phyloP scores from a whole-genome alignment of 2,888 invertebrate species.

The Crematogaster levior region DNA sequence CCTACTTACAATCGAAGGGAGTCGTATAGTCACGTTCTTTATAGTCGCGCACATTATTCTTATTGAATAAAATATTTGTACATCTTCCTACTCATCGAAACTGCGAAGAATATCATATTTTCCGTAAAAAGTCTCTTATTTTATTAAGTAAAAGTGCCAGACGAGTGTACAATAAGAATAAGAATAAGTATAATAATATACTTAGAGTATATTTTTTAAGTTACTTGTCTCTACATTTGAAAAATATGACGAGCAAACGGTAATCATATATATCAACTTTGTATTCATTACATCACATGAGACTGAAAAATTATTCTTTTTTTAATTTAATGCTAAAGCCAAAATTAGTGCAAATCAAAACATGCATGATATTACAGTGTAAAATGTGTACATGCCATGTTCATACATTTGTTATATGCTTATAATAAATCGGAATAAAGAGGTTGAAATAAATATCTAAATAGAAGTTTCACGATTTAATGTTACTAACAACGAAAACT shows the following conservation, averaged over 20 bases:
- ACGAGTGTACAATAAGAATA: no score
- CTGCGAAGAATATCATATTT: background rate
- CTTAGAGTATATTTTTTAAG: no score
- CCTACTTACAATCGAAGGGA: background rate
- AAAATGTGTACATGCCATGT: background rate
- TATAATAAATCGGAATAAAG: background rate
- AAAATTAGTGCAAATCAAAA: background rate
- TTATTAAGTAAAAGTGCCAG: background rate
- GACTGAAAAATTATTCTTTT: background rate
- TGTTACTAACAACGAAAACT: background rate
- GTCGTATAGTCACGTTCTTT: background rate
- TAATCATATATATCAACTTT: no score
- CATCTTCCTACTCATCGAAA: background rate
- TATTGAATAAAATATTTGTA: constrained; percentile 12
- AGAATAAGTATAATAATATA: no score
- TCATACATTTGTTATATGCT: no score
- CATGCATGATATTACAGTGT: background rate
- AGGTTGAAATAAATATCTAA: background rate
- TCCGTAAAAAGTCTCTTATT: background rate
- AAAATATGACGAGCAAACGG: no score
- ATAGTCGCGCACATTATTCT: background rate
- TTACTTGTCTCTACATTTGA: no score
- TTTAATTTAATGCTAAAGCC: background rate
- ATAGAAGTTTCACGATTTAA: background rate
- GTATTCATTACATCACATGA: background rate